phyloP scores from a whole-genome alignment of 2,113 vertebrate genomes.

The Dicrurus megarhynchus region DNA sequence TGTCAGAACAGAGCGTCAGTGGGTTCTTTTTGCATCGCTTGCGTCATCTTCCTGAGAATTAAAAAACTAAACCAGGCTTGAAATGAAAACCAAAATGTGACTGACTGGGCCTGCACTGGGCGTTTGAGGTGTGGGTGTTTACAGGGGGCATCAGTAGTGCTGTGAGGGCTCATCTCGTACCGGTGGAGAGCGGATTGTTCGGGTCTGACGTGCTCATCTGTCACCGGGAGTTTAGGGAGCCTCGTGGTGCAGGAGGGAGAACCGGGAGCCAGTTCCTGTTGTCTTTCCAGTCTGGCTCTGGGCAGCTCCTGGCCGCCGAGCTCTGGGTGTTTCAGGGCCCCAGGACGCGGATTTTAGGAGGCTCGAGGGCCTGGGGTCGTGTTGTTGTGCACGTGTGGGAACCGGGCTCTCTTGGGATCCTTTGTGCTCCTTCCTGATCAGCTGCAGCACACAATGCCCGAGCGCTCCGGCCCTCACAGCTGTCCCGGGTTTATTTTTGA shows the following conservation, averaged over 20 bases:
- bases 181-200: fast-evolving
- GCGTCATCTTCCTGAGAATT: background rate
- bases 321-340: background rate
- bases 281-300: background rate
- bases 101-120: background rate
- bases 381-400: background rate
- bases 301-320: background rate
- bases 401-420: background rate
- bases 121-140: background rate
- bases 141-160: background rate
- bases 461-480: background rate
- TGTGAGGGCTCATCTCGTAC: background rate
- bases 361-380: background rate
- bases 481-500: background rate
- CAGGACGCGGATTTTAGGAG: background rate
- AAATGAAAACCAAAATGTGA: background rate
- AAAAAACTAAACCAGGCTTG: background rate
- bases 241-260: background rate
- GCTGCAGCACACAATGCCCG: background rate
- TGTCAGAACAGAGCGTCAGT: background rate
- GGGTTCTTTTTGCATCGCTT: background rate
- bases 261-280: fast-evolving
- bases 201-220: fast-evolving
- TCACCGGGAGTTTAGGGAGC: background rate
- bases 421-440: constrained; percentile 41